Evolutionary conservation across 2,888 invertebrate species (phyloP).

Genomic region (Odontothrips loti): DNA sequence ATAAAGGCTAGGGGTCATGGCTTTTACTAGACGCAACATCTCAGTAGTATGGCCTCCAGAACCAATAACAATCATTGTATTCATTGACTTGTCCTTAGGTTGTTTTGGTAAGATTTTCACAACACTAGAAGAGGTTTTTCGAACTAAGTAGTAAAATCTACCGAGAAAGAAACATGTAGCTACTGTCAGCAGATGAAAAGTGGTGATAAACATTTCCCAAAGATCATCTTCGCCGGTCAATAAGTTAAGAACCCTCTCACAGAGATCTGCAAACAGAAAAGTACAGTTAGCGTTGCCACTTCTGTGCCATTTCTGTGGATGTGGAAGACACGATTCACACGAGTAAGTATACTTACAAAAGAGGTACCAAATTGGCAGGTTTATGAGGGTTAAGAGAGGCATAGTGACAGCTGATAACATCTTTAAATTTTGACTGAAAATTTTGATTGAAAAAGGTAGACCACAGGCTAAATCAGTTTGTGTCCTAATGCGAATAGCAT

Average conservation of each 20-base stretch:
- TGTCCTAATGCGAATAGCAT: background rate
- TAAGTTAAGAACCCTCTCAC: background rate
- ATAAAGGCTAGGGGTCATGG: constrained; percentile 61
- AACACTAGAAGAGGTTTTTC: background rate
- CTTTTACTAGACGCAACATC: constrained; percentile 69
- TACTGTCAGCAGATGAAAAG: background rate
- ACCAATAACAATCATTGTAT: constrained; percentile 63
- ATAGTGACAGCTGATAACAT: background rate
- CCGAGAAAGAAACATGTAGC: background rate
- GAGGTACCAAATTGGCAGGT: background rate
- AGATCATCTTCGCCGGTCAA: background rate
- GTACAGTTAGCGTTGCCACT: background rate
- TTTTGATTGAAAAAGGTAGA: no score
- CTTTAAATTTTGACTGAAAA: background rate
- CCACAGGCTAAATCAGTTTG: no score
- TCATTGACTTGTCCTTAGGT: constrained; percentile 33
- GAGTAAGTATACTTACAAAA: background rate
- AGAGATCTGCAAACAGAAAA: background rate
- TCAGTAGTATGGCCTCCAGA: constrained; percentile 95
- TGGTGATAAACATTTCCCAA: background rate
- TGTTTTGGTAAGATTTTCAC: background rate
- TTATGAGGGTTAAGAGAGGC: background rate
- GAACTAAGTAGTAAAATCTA: background rate
- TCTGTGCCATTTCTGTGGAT: background rate
- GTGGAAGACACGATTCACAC: background rate